Base-by-base conservation (phyloP, 2,113 vertebrate species). In the Mustela nigripes region DNA sequence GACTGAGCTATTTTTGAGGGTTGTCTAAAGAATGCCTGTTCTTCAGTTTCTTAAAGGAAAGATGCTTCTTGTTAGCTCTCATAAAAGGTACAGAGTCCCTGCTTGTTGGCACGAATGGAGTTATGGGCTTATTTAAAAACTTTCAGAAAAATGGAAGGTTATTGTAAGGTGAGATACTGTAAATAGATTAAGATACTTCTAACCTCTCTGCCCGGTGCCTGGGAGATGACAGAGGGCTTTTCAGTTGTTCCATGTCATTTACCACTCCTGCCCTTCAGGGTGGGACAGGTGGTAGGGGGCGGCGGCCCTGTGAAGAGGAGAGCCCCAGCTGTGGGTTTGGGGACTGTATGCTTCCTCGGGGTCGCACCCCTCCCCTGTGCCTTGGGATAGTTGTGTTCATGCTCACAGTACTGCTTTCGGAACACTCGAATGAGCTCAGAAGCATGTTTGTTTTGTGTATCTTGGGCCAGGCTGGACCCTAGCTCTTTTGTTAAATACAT, bases 1-100 rank as follows among this genome's bases (percentile, higher is more conserved):
- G 1, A 50, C 62, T 14, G 73, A 84, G 92, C 83, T 97, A 96
- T 98, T 96, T 97, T 96, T 94, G 86, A 93, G 21, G 67, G 62
- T 16, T 48, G 89, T 91, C 65, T 33, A 78, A 97, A 94, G 89
- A 93, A 92, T 60, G 63, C 67, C 95, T 82, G 7, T 84, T 89
- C 89, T 96, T 88, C 22, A 33, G 22, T 67, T 91, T 94, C 86
- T 83, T 60, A 39, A 65, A 94, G 7, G 36, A 97, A 98, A 94
- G 7, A 50, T 42, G 11, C 56, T 65, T 86, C 82, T 95, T 3
- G 2, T 89, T 93, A 93, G 82, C 33, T 2, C 81, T 58, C 15
- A 11, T 53, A 21, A 92, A 83, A 89, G 67, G 85, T 24, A 45
- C 94, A 31, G 89, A 26, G 73, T 31, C 78, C 42, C 22, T 36